Conservation (phyloP, 2,888 invertebrate genomes). For the Corythucha ciliata region DNA sequence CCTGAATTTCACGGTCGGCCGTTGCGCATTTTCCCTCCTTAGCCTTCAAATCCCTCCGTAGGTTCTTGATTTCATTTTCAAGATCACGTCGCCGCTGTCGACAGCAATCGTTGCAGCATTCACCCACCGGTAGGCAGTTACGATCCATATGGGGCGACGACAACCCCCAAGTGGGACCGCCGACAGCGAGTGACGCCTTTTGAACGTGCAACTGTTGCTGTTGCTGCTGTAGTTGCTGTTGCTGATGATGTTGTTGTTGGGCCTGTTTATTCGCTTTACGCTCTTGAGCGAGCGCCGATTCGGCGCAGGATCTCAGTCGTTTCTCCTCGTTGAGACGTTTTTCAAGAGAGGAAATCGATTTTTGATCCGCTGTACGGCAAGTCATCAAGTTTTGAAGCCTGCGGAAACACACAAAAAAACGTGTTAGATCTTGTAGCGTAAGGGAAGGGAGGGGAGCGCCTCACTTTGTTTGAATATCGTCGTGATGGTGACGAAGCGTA, state of each 20-base stretch:
- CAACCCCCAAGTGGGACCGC: slow-evolving; percentile 21
- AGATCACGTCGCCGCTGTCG: slow-evolving; percentile 51
- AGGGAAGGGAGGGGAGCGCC: slow-evolving; percentile 33
- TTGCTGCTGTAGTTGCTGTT: slow-evolving; percentile 38
- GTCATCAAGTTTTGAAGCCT: slow-evolving; percentile 56
- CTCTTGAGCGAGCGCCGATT: slow-evolving; percentile 51
- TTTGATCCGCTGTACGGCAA: slow-evolving; percentile 67
- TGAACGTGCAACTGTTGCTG: slow-evolving; percentile 38
- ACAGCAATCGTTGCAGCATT: slow-evolving; percentile 54
- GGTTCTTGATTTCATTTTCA: slow-evolving; percentile 56
- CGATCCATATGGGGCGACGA: too few species aligned
- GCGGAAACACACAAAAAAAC: neutral
- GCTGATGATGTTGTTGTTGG: slow-evolving; percentile 20
- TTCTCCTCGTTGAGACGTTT: slow-evolving; percentile 71
- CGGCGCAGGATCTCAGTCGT: slow-evolving; percentile 61
- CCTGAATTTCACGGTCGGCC: slow-evolving; percentile 51
- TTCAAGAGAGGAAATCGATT: slow-evolving; percentile 63
- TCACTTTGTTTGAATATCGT: slow-evolving; percentile 75
- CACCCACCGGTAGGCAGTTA: too few species aligned
- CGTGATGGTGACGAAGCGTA: slow-evolving; percentile 75
- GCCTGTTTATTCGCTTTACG: slow-evolving; percentile 55
- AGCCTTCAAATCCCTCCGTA: slow-evolving; percentile 52
- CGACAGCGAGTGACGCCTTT: slow-evolving; percentile 19
- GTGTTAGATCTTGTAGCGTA: too few species aligned
- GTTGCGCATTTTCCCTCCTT: slow-evolving; percentile 54